phyloP scores from a whole-genome alignment of 2,888 invertebrate genomes.

The Exocentrus adspersus region DNA sequence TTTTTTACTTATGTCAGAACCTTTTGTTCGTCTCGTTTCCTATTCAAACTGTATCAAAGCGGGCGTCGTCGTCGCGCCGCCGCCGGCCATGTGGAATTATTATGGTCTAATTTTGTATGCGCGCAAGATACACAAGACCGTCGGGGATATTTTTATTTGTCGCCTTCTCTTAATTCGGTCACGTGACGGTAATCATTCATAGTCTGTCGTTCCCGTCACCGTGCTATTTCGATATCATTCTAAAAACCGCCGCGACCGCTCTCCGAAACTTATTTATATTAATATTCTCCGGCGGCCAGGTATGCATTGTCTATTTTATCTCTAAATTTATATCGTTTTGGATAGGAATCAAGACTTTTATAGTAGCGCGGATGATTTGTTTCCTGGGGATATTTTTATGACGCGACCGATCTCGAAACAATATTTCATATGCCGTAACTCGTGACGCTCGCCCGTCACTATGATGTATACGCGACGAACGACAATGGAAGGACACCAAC shows the following conservation, averaged over 20 bases:
- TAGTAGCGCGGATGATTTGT: slow-evolving; percentile 45
- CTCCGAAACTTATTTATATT: slow-evolving; percentile 25
- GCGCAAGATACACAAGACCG: slow-evolving; percentile 36
- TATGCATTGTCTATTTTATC: slow-evolving; percentile 36
- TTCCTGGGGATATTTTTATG: slow-evolving; percentile 27
- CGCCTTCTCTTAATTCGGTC: slow-evolving; percentile 51
- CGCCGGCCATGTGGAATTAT: slow-evolving; percentile 37
- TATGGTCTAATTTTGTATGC: slow-evolving; percentile 39
- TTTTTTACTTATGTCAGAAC: not conserved
- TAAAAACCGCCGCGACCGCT: no score
- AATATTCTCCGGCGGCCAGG: slow-evolving; percentile 35
- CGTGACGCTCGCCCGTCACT: no score
- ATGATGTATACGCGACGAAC: no score
- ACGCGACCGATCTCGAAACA: no score
- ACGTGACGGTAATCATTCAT: slow-evolving; percentile 62
- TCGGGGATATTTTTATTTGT: slow-evolving; percentile 50
- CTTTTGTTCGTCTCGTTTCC: not conserved
- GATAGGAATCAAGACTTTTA: slow-evolving; percentile 48
- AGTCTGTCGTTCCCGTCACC: slow-evolving; percentile 58
- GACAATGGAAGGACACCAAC: no score
- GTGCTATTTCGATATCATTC: slow-evolving; percentile 52
- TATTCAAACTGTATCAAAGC: slow-evolving; percentile 30
- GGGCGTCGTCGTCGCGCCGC: slow-evolving; percentile 30
- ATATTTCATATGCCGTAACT: no score
- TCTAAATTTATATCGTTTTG: slow-evolving; percentile 50